A percentile compares a stretch with the other conserved stretches of the same genome.
phyloP scores from a whole-genome alignment of 2,797 vertebrate species.

The Chelonia mydas region DNA sequence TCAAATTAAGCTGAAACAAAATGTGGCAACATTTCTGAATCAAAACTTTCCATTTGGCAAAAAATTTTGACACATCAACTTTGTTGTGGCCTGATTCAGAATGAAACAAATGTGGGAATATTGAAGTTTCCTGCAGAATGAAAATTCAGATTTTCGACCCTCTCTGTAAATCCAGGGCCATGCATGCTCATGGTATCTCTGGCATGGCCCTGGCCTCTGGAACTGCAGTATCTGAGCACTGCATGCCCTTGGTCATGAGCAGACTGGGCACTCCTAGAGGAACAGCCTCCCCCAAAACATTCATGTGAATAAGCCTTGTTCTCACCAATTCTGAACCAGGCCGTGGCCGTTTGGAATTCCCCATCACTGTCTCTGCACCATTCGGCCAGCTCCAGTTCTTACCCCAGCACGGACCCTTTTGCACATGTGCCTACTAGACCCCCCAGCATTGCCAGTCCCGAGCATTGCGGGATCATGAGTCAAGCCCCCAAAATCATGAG shows the following conservation, averaged over 20 bases:
- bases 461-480: background rate
- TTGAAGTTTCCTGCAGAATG: background rate
- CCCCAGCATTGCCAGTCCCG: background rate
- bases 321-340: background rate
- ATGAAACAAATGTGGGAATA: background rate
- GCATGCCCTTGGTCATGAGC: background rate
- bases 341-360: background rate
- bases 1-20: background rate
- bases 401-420: background rate
- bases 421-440: background rate
- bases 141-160: background rate
- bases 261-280: background rate
- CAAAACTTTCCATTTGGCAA: background rate
- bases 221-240: background rate
- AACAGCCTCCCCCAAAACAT: background rate
- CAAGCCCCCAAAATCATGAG: background rate
- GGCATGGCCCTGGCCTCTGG: too few species aligned
- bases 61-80: too few species aligned
- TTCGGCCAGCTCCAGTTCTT: background rate
- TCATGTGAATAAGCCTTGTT: background rate
- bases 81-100: background rate
- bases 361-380: background rate
- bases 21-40: background rate
- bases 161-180: background rate
- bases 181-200: background rate